Percentiles rank a stretch among this genome's conserved stretches.
These are phyloP conservation scores for Polydrusus tereticollis DNA, from an alignment of 2,888 invertebrate species.

Conservation along the genomic window DNA sequence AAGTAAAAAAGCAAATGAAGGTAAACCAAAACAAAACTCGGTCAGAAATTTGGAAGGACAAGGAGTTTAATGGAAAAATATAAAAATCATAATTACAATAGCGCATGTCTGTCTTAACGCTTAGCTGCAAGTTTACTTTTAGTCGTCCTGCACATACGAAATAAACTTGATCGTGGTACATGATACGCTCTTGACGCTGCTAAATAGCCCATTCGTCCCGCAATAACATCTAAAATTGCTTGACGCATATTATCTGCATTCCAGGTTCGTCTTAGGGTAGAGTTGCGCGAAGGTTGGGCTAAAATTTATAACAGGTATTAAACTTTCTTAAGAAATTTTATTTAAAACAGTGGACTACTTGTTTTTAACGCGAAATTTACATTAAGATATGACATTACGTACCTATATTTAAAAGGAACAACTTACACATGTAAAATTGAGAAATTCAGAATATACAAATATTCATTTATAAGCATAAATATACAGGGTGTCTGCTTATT, in stretches of 20 bases:
- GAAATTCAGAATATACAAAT: too few species aligned
- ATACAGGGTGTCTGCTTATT: background rate
- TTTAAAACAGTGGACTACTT: background rate
- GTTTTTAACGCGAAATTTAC: too few species aligned
- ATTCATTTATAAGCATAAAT: background rate
- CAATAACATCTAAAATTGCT: constrained; percentile 18
- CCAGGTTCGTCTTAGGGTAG: constrained; percentile 7
- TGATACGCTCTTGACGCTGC: constrained; percentile 13
- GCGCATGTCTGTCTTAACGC: too few species aligned
- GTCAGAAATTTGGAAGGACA: too few species aligned
- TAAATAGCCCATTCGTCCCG: constrained; percentile 15
- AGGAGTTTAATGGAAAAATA: too few species aligned
- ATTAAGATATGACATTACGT: background rate
- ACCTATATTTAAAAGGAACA: too few species aligned
- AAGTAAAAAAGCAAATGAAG: too few species aligned
- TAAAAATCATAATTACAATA: too few species aligned
- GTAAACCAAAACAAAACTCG: too few species aligned
- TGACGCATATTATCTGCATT: constrained; percentile 12
- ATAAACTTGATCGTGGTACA: constrained; percentile 24
- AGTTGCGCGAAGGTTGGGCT: background rate
- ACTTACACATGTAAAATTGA: too few species aligned
- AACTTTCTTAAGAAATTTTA: background rate
- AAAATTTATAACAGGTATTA: background rate
- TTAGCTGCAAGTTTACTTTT: constrained; percentile 9
- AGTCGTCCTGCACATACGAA: constrained; percentile 22